These are phyloP conservation scores for Ephestia elutella DNA, from an alignment of 1,140 invertebrate species.

Conservation along the genomic window DNA sequence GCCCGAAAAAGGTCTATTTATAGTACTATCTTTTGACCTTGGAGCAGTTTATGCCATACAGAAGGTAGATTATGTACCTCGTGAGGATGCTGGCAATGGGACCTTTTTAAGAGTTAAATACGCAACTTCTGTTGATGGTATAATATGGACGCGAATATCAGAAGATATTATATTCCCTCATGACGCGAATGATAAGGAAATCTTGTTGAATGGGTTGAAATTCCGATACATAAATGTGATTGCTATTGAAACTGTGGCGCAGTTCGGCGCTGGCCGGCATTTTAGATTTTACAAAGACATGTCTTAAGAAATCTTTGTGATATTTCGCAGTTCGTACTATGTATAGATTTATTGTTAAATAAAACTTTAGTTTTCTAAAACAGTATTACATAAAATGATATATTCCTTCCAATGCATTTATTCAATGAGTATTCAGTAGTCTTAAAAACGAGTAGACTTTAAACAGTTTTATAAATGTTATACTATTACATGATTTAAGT, in stretches of 20 bases:
- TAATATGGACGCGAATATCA: conserved; percentile 36
- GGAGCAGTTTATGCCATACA: conserved; percentile 37
- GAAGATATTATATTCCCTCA: conserved; percentile 27
- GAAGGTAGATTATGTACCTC: conserved; percentile 43
- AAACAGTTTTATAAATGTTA: too few relatives aligned
- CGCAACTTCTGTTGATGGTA: conserved; percentile 32
- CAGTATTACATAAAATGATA: too few relatives aligned
- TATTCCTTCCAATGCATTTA: too few relatives aligned
- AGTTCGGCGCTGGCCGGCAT: conserved; percentile 45
- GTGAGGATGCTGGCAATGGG: conserved; percentile 50
- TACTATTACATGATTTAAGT: too few relatives aligned
- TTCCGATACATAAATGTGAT: conserved; percentile 46
- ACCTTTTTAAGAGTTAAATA: conserved; percentile 45
- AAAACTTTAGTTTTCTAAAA: too few relatives aligned
- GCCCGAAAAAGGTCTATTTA: conserved; percentile 20
- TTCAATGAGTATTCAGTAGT: too few relatives aligned
- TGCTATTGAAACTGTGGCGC: conserved; percentile 34
- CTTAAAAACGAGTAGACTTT: too few relatives aligned
- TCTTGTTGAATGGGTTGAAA: conserved; percentile 29
- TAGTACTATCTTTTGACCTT: conserved; percentile 46
- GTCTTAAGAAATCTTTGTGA: neutral
- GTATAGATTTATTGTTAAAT: neutral
- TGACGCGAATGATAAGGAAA: conserved; percentile 36
- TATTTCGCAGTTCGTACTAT: neutral
- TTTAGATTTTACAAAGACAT: conserved; percentile 20